These are phyloP conservation scores for Schizothorax lantsangensis DNA, from an alignment of 2,797 vertebrate species.

Conservation along the genomic window DNA sequence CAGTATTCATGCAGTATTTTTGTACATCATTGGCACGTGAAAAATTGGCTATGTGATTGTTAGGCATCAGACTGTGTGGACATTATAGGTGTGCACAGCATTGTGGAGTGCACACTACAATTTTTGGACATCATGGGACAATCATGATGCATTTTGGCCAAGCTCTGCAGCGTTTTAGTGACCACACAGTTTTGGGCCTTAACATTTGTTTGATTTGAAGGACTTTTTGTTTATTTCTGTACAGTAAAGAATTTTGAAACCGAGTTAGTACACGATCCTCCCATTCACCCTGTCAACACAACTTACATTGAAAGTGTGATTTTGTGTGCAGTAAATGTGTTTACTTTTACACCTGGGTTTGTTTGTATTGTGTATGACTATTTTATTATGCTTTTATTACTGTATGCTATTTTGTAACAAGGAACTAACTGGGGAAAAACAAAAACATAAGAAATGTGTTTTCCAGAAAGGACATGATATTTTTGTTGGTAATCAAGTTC, in stretches of 20 bases:
- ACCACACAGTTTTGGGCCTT: neutral
- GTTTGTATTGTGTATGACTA: neutral
- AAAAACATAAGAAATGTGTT: neutral
- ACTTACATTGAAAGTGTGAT: neutral
- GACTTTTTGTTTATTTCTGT: neutral
- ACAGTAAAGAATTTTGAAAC: neutral
- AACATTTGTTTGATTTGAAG: neutral
- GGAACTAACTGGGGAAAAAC: neutral
- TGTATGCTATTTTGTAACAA: neutral
- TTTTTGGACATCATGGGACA: neutral
- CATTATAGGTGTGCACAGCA: neutral
- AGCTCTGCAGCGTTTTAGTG: neutral
- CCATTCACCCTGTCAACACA: neutral
- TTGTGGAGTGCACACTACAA: neutral
- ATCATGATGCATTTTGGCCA: neutral
- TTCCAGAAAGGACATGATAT: neutral
- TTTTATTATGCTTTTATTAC: slow-evolving; percentile 1
- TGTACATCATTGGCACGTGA: too few species aligned
- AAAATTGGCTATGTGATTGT: neutral
- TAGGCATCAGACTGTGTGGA: neutral
- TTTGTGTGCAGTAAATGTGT: neutral
- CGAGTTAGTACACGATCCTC: neutral
- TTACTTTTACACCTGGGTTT: neutral
- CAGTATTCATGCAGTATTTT: too few species aligned
- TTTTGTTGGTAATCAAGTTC: neutral